These are phyloP conservation scores for Antrozous pallidus DNA, from an alignment of 2,797 vertebrate genomes.

Conservation along the genomic window DNA sequence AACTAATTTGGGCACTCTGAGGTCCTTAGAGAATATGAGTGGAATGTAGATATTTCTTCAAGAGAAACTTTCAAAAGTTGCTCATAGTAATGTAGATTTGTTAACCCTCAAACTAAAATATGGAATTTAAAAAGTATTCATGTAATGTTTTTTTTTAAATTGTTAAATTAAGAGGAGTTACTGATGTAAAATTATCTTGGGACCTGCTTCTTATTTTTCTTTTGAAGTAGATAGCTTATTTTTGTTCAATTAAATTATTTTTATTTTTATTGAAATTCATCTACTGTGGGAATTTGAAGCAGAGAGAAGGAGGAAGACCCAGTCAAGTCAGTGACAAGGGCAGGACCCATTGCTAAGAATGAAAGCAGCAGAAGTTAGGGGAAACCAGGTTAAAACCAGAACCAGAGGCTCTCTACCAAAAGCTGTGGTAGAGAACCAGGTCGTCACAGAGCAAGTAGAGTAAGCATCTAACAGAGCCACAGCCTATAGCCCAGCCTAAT, in stretches of 20 bases:
- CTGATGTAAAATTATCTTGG: conserved; percentile 13
- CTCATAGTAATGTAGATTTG: neutral
- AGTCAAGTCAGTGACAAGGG: neutral
- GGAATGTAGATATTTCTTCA: neutral
- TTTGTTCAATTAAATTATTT: conserved; percentile 37
- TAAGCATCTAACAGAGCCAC: neutral
- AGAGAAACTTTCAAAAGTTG: conserved; percentile 1
- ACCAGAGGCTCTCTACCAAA: neutral
- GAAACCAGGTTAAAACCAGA: neutral
- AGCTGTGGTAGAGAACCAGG: neutral
- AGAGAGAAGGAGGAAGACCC: neutral
- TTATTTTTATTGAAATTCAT: neutral
- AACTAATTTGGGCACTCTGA: neutral
- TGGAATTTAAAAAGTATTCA: neutral
- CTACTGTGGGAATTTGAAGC: neutral
- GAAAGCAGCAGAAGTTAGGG: neutral
- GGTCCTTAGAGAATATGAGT: neutral
- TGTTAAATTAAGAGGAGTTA: conserved; percentile 13
- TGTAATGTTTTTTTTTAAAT: neutral
- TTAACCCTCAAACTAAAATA: neutral
- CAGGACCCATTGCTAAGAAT: neutral
- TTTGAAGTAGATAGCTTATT: neutral
- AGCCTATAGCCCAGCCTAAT: neutral
- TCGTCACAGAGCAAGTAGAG: neutral
- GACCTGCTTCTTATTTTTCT: neutral